phyloP scores from a whole-genome alignment of 1,140 invertebrate species.

The Drosophila carrolli region DNA sequence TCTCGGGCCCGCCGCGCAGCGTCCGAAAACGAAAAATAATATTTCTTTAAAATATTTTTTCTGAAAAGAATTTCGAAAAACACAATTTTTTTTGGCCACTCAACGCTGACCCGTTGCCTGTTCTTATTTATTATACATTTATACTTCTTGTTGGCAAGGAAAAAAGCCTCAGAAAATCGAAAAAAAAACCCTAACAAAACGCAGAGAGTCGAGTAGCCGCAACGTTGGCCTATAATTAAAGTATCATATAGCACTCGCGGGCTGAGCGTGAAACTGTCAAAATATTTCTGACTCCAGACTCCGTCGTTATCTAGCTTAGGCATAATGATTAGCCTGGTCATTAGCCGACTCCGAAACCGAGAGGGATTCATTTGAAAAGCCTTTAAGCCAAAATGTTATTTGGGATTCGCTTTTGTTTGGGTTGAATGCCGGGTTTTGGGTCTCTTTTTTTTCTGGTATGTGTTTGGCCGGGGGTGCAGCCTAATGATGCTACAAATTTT shows the following conservation, averaged over 20 bases:
- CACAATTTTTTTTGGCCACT: conserved; percentile 29
- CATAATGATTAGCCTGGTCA: conserved; percentile 81
- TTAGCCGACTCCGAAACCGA: conserved; percentile 51
- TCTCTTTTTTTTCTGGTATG: conserved; percentile 23
- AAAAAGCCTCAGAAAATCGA: conserved; percentile 2
- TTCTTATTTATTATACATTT: conserved; percentile 72
- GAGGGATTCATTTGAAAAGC: conserved; percentile 81
- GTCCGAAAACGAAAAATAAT: conserved; percentile 22
- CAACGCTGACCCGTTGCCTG: conserved; percentile 45
- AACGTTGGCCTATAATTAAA: conserved; percentile 74
- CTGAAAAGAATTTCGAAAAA: conserved; percentile 62
- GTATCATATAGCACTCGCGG: conserved; percentile 82
- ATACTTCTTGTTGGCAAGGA: conserved; percentile 46
- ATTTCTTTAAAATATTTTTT: conserved; percentile 54
- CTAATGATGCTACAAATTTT: conserved; percentile 82
- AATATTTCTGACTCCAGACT: conserved; percentile 67
- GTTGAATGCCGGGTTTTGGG: conserved; percentile 30
- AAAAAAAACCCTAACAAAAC: conserved; percentile 25
- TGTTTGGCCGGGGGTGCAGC: conserved; percentile 76
- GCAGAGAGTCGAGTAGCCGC: conserved; percentile 17
- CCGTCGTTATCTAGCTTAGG: conserved; percentile 72
- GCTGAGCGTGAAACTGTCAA: conserved; percentile 80
- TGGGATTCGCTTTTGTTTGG: conserved; percentile 48
- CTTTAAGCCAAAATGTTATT: conserved; percentile 77
- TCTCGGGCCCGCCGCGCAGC: conserved; percentile 30